A percentile compares a stretch with the other conserved stretches of the same genome.
phyloP scores from a whole-genome alignment of 30 jellyfish, hydroid and myxozoan genomes.

The Hydra vulgaris region DNA sequence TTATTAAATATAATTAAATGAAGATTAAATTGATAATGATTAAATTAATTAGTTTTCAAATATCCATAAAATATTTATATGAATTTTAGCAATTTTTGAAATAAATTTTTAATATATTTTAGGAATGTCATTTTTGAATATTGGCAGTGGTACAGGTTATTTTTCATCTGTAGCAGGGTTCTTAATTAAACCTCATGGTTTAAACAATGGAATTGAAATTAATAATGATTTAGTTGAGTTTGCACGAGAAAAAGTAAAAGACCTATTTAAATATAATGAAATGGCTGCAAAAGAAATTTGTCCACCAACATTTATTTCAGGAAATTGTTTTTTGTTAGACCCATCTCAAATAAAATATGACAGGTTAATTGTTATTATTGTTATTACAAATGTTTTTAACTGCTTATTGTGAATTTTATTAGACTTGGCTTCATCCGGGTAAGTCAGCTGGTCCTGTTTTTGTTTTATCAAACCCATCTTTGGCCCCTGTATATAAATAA shows the following conservation, averaged over 20 bases:
- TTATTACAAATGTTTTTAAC: neutral
- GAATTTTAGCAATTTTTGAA: too few species aligned
- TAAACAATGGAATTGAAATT: constrained; percentile 85
- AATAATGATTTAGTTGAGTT: constrained; percentile 67
- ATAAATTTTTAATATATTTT: too few species aligned
- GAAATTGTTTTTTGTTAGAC: constrained; percentile 80
- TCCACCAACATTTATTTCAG: constrained; percentile 64
- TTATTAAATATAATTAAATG: too few species aligned
- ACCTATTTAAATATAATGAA: constrained; percentile 49
- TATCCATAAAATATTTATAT: too few species aligned
- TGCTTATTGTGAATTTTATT: too few species aligned
- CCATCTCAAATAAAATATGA: constrained; percentile 88
- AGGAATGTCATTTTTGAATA: constrained; percentile 93
- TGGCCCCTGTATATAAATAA: too few species aligned
- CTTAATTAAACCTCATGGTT: constrained; percentile 62
- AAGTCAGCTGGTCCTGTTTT: too few species aligned
- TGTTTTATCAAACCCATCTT: too few species aligned
- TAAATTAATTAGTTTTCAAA: too few species aligned
- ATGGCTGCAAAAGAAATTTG: constrained; percentile 62
- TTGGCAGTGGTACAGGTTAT: constrained; percentile 98
- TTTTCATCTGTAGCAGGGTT: constrained; percentile 85
- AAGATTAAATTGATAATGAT: too few species aligned
- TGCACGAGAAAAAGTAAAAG: constrained; percentile 57
- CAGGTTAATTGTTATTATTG: constrained; percentile 33
- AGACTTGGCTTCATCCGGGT: too few species aligned